Percentiles rank a stretch among this genome's conserved stretches.
Evolutionary conservation across 2,888 invertebrate genomes (phyloP).

Genomic region (Caenorhabditis sp.): DNA sequence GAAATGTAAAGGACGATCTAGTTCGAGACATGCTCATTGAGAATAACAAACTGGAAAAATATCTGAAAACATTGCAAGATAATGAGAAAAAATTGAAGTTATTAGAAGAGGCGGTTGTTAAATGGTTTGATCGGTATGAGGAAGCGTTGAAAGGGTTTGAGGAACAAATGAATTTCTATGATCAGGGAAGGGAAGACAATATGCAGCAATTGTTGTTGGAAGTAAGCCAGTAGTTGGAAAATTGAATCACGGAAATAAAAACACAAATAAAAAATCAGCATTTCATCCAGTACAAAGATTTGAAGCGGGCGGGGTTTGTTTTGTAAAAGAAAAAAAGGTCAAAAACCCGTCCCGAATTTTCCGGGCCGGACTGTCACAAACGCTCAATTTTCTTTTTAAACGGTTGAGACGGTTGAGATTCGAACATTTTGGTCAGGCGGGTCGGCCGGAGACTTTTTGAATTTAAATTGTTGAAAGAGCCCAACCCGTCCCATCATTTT

Average conservation of each 20-base stretch:
- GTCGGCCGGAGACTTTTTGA: too few relatives aligned
- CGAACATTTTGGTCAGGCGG: too few relatives aligned
- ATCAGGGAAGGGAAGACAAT: conserved; percentile 3
- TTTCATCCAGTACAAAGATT: too few relatives aligned
- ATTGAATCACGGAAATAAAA: neutral
- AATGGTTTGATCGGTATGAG: conserved; percentile 22
- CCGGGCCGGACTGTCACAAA: too few relatives aligned
- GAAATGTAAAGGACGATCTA: conserved; percentile 13
- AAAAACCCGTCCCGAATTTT: too few relatives aligned
- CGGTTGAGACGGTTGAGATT: too few relatives aligned
- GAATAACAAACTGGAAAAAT: conserved; percentile 7
- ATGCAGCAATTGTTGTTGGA: conserved; percentile 7
- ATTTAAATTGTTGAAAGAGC: too few relatives aligned
- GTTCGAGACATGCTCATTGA: conserved; percentile 14
- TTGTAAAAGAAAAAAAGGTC: too few relatives aligned
- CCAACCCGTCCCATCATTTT: too few relatives aligned
- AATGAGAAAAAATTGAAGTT: conserved; percentile 31
- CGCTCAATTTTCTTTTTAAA: too few relatives aligned
- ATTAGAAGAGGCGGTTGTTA: conserved; percentile 1
- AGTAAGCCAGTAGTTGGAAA: neutral
- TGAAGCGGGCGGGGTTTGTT: too few relatives aligned
- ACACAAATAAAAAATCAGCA: neutral
- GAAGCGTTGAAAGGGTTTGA: conserved; percentile 10
- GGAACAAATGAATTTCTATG: conserved; percentile 11
- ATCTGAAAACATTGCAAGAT: conserved; percentile 6